These are phyloP conservation scores for Physocephala rufipes DNA, from an alignment of 2,888 invertebrate genomes.

Conservation along the genomic window DNA sequence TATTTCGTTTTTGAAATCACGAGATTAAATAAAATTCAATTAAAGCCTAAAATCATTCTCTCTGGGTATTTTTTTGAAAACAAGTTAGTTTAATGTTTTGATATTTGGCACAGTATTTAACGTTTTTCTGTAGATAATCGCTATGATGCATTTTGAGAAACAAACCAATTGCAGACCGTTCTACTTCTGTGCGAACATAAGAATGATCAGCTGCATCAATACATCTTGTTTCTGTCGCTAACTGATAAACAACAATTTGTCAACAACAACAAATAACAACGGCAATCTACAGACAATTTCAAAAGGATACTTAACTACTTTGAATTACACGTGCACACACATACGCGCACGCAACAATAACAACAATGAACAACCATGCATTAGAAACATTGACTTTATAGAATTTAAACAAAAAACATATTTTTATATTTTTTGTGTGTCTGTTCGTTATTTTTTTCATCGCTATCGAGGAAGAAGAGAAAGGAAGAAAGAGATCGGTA, in stretches of 20 bases:
- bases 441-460: not conserved
- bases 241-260: not conserved
- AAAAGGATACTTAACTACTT: not conserved
- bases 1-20: too few species aligned
- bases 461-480: too few species aligned
- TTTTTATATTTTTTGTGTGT: not conserved
- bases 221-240: not conserved
- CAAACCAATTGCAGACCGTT: too few species aligned
- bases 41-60: too few species aligned
- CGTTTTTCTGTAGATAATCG: too few species aligned
- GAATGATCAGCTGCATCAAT: not conserved
- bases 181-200: too few species aligned
- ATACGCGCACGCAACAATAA: slow-evolving; percentile 3
- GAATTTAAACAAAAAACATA: not conserved
- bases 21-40: too few species aligned
- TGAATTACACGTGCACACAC: not conserved
- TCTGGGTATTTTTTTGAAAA: too few species aligned
- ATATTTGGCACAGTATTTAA: too few species aligned
- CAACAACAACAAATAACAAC: slow-evolving; percentile 3
- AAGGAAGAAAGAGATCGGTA: too few species aligned
- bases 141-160: too few species aligned
- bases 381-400: not conserved
- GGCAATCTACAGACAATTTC: not conserved
- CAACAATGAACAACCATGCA: slow-evolving; percentile 16
- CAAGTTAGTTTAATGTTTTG: too few species aligned